Conservation (phyloP, 2,888 invertebrate species). For the Campoletis raptor region DNA sequence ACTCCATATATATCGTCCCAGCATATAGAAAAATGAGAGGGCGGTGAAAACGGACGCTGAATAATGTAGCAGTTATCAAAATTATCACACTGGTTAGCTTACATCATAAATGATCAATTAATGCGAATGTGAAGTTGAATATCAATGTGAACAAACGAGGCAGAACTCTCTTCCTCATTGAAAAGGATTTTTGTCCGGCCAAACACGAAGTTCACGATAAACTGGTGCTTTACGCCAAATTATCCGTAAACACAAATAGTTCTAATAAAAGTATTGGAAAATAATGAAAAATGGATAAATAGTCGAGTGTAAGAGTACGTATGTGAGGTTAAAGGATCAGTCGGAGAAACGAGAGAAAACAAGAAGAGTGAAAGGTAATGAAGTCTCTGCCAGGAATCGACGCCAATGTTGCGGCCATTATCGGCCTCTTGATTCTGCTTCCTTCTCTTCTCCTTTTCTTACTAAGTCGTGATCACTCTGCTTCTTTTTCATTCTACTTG, state of each 20-base stretch:
- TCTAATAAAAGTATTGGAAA: constrained; percentile 14
- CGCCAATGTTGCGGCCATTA: constrained; percentile 81
- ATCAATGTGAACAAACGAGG: background rate
- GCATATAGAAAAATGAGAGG: background rate
- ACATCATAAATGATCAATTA: background rate
- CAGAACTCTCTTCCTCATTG: no score
- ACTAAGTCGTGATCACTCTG: constrained; percentile 70
- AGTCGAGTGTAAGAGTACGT: background rate
- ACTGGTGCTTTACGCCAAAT: background rate
- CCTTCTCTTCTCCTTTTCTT: constrained; percentile 62
- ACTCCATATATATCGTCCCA: background rate
- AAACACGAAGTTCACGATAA: background rate
- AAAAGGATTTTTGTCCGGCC: no score
- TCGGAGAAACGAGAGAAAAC: constrained; percentile 44
- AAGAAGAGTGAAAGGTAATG: constrained; percentile 35
- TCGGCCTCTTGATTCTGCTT: constrained; percentile 78
- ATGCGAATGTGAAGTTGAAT: background rate
- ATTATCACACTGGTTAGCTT: background rate
- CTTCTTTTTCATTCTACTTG: constrained; percentile 36
- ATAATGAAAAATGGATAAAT: background rate
- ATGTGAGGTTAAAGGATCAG: constrained; percentile 39
- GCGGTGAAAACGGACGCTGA: background rate
- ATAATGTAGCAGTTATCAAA: background rate
- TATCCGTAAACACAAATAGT: background rate
- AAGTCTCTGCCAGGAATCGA: constrained; percentile 68